phyloP scores from a whole-genome alignment of 92 coral and sea anemone species.

The Palythoa grandis region DNA sequence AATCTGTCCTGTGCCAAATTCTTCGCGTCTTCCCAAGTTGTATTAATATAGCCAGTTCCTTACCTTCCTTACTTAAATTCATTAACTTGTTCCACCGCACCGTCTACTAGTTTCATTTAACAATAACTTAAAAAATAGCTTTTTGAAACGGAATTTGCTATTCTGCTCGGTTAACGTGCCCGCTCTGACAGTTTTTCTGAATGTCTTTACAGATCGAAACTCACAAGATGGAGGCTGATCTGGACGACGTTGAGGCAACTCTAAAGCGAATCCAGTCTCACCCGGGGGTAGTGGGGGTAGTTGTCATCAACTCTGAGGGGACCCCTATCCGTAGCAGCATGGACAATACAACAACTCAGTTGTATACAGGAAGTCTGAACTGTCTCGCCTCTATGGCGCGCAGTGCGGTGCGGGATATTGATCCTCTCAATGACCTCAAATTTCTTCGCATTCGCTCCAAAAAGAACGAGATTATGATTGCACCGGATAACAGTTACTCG shows the following conservation, averaged over 20 bases:
- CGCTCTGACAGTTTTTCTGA: not conserved
- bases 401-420: constrained; percentile 79
- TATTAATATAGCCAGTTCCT: too few relatives aligned
- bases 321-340: constrained; percentile 70
- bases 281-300: constrained; percentile 79
- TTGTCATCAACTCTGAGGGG: constrained; percentile 76
- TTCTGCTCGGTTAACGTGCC: too few relatives aligned
- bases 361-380: constrained; percentile 61
- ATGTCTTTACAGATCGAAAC: constrained; percentile 8
- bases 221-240: constrained; percentile 13
- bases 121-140: too few relatives aligned
- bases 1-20: too few relatives aligned
- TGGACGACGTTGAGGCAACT: constrained; percentile 76
- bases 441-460: constrained; percentile 77
- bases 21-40: too few relatives aligned
- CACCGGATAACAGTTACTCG: constrained; percentile 70
- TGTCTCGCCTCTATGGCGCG: constrained; percentile 70
- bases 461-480: constrained; percentile 81
- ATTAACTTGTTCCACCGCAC: too few relatives aligned
- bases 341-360: constrained; percentile 87
- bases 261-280: constrained; percentile 74
- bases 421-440: constrained; percentile 78
- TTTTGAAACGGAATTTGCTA: too few relatives aligned
- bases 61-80: too few relatives aligned
- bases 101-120: too few relatives aligned